Evolutionary conservation across 1,140 invertebrate genomes (phyloP).

Genomic region (Rhagoletis zephyria): DNA sequence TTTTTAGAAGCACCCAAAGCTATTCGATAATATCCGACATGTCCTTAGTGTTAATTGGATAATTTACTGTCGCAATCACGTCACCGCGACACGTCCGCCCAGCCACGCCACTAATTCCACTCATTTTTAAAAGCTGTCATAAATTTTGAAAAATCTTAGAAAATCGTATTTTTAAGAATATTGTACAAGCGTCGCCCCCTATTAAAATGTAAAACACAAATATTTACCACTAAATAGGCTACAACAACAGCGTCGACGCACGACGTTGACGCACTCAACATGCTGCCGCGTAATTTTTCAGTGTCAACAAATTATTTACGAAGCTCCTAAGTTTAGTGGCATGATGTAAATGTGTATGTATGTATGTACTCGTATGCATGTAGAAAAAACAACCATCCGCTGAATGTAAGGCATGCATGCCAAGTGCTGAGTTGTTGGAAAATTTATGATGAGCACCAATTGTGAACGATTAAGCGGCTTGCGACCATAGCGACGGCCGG

Average conservation of each 20-base stretch:
- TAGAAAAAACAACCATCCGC: neutral
- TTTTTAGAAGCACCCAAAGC: no score
- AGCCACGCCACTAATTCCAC: neutral
- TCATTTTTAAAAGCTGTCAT: slow-evolving; percentile 17
- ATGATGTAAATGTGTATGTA: neutral
- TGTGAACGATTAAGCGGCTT: neutral
- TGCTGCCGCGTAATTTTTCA: slow-evolving; percentile 24
- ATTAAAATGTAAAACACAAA: neutral
- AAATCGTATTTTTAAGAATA: neutral
- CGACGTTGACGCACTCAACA: neutral
- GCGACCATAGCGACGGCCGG: neutral
- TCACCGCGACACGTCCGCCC: neutral
- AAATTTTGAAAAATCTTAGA: neutral
- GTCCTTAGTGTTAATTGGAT: slow-evolving; percentile 14
- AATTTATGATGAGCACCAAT: neutral
- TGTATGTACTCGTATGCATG: no score
- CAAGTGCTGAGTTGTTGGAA: neutral
- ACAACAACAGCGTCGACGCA: neutral
- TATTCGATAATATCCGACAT: neutral
- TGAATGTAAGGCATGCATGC: neutral
- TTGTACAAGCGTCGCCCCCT: neutral
- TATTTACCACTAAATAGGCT: neutral
- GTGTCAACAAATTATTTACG: slow-evolving; percentile 37
- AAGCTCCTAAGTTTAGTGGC: neutral
- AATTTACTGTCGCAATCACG: neutral